Evolutionary conservation across 2,797 vertebrate species (phyloP).

Genomic region (Ctenochaetus hawaiiensis): DNA sequence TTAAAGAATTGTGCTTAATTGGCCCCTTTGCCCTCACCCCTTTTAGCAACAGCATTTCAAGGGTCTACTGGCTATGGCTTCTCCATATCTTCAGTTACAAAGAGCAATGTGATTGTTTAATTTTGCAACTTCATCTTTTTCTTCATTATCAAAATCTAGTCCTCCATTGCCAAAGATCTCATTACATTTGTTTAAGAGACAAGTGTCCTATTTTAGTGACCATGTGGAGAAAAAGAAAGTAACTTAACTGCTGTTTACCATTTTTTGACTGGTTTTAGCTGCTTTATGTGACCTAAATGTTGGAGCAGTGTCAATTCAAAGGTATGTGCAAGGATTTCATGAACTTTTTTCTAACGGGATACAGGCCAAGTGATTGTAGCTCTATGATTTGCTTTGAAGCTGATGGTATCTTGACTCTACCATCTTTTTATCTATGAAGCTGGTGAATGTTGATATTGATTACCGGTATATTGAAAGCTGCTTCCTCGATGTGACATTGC

Average conservation of each 20-base stretch:
- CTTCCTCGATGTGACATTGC: not conserved
- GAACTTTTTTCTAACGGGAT: not conserved
- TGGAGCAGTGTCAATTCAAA: not conserved
- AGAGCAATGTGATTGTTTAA: conserved; percentile 7
- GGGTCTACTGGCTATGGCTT: not conserved
- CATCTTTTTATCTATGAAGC: conserved; percentile 28
- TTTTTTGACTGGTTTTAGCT: not conserved
- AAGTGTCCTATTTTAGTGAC: not conserved
- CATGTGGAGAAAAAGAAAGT: not conserved
- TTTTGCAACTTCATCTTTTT: conserved; percentile 16
- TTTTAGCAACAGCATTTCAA: conserved; percentile 11
- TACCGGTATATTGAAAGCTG: conserved; percentile 14
- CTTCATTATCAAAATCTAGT: not conserved
- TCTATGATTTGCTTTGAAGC: conserved; percentile 32
- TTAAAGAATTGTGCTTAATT: not conserved
- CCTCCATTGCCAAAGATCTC: not conserved
- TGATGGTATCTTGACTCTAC: conserved; percentile 24
- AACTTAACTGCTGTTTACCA: no score
- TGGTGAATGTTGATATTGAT: conserved; percentile 44
- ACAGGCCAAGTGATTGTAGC: not conserved
- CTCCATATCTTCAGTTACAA: conserved; percentile 26
- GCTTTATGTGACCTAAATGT: not conserved
- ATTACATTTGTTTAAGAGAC: not conserved
- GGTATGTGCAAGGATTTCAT: not conserved
- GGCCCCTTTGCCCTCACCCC: not conserved